These are phyloP conservation scores for Oopsacas minuta DNA, from an alignment of 37 sponge, comb jelly and placozoan genomes.

Conservation along the genomic window DNA sequence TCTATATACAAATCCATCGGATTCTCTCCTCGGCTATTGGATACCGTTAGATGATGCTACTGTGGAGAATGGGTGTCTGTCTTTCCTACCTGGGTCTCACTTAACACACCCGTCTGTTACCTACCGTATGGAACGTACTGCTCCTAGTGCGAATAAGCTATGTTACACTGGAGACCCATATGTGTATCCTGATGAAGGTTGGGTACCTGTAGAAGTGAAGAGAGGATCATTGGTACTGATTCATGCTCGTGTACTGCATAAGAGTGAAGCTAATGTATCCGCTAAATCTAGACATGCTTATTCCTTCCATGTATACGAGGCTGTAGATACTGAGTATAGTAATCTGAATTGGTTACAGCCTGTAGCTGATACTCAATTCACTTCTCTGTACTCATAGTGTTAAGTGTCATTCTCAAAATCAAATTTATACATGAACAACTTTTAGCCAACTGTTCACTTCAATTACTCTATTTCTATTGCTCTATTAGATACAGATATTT, in stretches of 20 bases:
- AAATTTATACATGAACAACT: no score
- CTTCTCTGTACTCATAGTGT: conserved; percentile 41
- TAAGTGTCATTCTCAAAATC: no score
- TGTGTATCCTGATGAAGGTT: conserved; percentile 28
- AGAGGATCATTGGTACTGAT: conserved; percentile 80
- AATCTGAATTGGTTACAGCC: conserved; percentile 90
- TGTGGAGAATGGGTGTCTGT: conserved; percentile 82
- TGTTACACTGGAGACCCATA: not conserved
- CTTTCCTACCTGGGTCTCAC: conserved; percentile 87
- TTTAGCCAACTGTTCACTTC: no score
- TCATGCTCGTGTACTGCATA: conserved; percentile 84
- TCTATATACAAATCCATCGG: conserved; percentile 70
- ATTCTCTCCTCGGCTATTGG: conserved; percentile 71
- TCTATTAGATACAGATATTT: no score
- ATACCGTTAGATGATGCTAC: conserved; percentile 91
- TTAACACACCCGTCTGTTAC: conserved; percentile 25
- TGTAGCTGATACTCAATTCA: conserved; percentile 45
- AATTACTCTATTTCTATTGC: no score
- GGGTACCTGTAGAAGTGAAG: conserved; percentile 43
- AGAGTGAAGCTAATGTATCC: conserved; percentile 57
- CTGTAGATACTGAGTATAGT: conserved; percentile 57
- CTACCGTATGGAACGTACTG: conserved; percentile 13
- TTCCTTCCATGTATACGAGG: conserved; percentile 91
- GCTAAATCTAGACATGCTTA: conserved; percentile 70
- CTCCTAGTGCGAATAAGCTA: conserved; percentile 10